A percentile compares a stretch with the other conserved stretches of the same genome.
These are phyloP conservation scores for Penaeus japonicus DNA, from an alignment of 1,140 invertebrate species.

Conservation along the genomic window DNA sequence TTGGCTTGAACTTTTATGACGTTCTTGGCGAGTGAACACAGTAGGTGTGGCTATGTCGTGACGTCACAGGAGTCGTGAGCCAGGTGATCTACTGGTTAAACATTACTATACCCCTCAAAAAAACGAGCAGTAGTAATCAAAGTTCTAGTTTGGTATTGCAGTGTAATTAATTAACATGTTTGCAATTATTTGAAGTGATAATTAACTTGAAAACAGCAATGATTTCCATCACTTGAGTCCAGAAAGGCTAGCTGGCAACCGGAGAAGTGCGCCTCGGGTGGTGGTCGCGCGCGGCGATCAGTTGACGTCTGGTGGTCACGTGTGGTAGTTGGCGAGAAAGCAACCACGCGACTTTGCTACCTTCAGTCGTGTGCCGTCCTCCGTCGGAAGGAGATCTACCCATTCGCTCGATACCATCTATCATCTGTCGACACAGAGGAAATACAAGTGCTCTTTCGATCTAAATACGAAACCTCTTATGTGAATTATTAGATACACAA, in stretches of 20 bases:
- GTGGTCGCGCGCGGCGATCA: constrained; percentile 27
- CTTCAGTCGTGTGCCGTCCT: no score
- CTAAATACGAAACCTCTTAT: no score
- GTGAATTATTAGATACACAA: neutral
- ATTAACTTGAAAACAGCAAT: no score
- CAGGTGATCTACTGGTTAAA: no score
- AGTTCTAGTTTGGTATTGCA: no score
- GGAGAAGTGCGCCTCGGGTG: neutral
- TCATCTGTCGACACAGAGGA: neutral
- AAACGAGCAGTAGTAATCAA: no score
- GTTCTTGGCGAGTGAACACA: neutral
- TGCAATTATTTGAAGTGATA: no score
- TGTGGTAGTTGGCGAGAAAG: neutral
- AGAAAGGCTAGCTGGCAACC: neutral
- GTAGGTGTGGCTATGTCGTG: neutral
- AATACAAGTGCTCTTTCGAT: neutral
- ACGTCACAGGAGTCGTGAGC: neutral
- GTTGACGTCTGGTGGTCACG: constrained; percentile 43
- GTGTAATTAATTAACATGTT: no score
- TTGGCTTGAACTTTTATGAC: constrained; percentile 20
- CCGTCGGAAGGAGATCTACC: neutral
- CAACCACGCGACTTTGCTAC: no score
- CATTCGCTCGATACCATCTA: neutral
- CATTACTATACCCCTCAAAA: no score
- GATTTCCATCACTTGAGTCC: no score